These are phyloP conservation scores for Rhynchonycteris naso DNA, from an alignment of 2,797 vertebrate species.

Conservation along the genomic window DNA sequence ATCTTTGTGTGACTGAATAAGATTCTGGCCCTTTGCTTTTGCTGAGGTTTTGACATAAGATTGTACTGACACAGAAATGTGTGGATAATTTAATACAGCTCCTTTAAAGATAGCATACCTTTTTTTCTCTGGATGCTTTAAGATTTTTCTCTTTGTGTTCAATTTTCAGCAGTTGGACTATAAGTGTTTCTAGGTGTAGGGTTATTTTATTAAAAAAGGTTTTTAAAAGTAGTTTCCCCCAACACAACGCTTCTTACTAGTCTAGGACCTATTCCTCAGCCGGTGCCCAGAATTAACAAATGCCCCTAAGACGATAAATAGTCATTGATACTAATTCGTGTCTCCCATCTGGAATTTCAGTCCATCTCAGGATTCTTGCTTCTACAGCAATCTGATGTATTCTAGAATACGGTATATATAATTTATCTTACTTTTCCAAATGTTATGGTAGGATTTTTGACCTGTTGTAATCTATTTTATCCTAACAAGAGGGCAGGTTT, in stretches of 20 bases:
- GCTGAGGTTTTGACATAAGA: not conserved
- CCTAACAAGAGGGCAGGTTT: not conserved
- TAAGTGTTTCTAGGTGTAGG: not conserved
- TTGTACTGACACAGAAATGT: not conserved
- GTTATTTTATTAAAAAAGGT: not conserved
- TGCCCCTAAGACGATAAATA: not conserved
- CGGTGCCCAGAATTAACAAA: not conserved
- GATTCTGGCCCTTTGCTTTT: not conserved
- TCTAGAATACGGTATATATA: not conserved
- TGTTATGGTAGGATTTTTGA: not conserved
- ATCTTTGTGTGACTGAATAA: not conserved
- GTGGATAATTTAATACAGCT: not conserved
- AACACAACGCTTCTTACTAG: not conserved
- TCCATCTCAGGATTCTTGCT: not conserved
- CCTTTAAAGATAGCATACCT: not conserved
- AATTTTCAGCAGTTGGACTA: not conserved
- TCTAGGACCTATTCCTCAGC: not conserved
- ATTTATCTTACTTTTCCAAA: not conserved
- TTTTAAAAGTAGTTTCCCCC: too few relatives aligned
- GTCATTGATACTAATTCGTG: not conserved
- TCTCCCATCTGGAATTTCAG: not conserved
- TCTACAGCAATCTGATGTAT: not conserved
- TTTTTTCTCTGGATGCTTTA: not conserved
- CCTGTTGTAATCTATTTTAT: not conserved
- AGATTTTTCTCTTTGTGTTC: not conserved